Percentiles rank a stretch among this genome's conserved stretches.
These are phyloP conservation scores for Drymodes brunneopygia DNA, from an alignment of 2,113 vertebrate genomes.

Conservation along the genomic window DNA sequence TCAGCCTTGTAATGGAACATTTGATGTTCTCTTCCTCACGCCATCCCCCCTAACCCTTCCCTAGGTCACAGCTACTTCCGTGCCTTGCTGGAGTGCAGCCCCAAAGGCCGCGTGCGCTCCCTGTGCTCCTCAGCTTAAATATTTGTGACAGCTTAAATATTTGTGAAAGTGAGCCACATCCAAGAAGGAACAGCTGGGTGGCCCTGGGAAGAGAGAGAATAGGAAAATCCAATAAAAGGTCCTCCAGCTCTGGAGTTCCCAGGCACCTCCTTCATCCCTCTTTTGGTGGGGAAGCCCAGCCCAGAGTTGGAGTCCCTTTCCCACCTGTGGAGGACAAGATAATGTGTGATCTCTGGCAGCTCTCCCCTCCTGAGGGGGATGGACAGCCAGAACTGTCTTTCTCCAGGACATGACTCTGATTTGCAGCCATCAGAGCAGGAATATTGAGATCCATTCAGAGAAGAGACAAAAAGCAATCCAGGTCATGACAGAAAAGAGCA, in stretches of 20 bases:
- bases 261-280: background rate
- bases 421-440: background rate
- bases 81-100: background rate
- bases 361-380: background rate
- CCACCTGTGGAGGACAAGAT: background rate
- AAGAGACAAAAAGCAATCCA: background rate
- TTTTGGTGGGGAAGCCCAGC: fast-evolving
- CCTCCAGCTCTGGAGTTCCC: background rate
- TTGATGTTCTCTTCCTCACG: background rate
- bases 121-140: background rate
- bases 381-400: background rate
- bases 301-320: background rate
- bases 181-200: background rate
- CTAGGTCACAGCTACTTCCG: background rate
- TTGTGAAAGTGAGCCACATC: background rate
- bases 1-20: background rate
- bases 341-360: fast-evolving
- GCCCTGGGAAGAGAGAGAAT: background rate
- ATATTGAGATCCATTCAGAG: background rate
- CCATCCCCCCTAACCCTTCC: background rate
- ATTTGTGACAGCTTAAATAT: background rate
- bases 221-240: background rate
- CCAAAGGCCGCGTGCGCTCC: background rate
- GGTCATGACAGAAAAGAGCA: background rate
- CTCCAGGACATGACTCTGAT: background rate